Percentiles rank a stretch among this genome's conserved stretches.
Evolutionary conservation across 2,888 invertebrate genomes (phyloP).

Genomic region (Drymonia ruficornis): DNA sequence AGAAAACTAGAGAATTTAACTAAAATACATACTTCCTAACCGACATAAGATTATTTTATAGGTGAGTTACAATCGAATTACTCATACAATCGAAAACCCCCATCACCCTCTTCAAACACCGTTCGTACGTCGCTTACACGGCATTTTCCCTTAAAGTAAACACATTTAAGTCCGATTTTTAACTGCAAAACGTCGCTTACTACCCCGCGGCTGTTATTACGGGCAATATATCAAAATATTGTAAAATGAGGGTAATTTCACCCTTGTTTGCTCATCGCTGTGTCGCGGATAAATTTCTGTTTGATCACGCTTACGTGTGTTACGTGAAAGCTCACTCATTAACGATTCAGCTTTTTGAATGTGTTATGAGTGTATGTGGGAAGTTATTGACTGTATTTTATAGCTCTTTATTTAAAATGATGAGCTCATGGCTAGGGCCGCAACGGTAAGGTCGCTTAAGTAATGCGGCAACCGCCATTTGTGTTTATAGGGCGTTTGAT

Average conservation of each 20-base stretch:
- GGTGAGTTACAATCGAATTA: slow-evolving; percentile 8
- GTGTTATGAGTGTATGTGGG: slow-evolving; percentile 12
- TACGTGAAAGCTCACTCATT: slow-evolving; percentile 25
- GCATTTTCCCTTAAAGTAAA: slow-evolving; percentile 64
- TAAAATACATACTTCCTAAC: too few relatives aligned
- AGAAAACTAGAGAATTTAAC: too few relatives aligned
- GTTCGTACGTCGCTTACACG: slow-evolving; percentile 52
- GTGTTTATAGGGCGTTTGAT: too few relatives aligned
- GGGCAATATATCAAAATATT: slow-evolving; percentile 81
- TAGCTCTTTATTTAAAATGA: not conserved
- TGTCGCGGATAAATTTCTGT: slow-evolving; percentile 45
- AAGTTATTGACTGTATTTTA: not conserved
- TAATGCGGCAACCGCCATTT: too few relatives aligned
- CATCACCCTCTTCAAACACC: slow-evolving; percentile 39
- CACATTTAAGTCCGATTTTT: slow-evolving; percentile 72
- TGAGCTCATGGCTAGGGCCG: too few relatives aligned
- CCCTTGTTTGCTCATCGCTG: slow-evolving; percentile 59
- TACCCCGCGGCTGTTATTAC: slow-evolving; percentile 70
- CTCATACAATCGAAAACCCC: slow-evolving; percentile 24
- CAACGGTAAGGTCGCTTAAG: too few relatives aligned
- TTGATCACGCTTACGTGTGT: slow-evolving; percentile 33
- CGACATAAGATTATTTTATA: not conserved
- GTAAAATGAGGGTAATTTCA: slow-evolving; percentile 69
- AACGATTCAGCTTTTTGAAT: slow-evolving; percentile 10
- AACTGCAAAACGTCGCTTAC: slow-evolving; percentile 62